Evolutionary conservation across 2,888 invertebrate species (phyloP).

Genomic region (Hanleya hanleyi): DNA sequence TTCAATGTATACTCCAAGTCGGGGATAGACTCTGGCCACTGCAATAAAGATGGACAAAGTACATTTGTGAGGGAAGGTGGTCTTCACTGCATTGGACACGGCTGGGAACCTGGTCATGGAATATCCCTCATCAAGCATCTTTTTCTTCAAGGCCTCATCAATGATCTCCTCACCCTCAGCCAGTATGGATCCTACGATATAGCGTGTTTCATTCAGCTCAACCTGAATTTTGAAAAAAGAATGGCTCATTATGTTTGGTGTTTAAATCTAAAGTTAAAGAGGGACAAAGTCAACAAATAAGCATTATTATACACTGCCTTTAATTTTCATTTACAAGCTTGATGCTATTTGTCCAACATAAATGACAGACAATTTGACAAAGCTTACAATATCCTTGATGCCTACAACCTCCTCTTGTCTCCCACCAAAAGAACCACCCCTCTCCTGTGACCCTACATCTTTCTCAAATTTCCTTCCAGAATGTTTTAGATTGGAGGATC

Average conservation of each 20-base stretch:
- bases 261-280: no score
- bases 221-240: not conserved
- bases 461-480: no score
- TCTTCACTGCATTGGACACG: constrained; percentile 72
- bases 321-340: no score
- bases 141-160: constrained; percentile 46
- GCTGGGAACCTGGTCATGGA: constrained; percentile 70
- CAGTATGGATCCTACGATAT: constrained; percentile 72
- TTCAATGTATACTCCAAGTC: constrained; percentile 70
- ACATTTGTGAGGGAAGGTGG: constrained; percentile 73
- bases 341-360: no score
- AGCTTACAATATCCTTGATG: no score
- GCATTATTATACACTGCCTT: no score
- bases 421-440: no score
- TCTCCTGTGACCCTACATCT: no score
- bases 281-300: no score
- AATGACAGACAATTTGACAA: no score
- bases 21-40: constrained; percentile 73
- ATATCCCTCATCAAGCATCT: constrained; percentile 69
- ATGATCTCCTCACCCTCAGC: constrained; percentile 54
- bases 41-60: constrained; percentile 74
- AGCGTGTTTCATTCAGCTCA: constrained; percentile 61
- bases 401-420: no score
- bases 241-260: not conserved
- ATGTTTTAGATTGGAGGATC: no score